Percentiles rank a stretch among this genome's conserved stretches.
Conservation (phyloP, 2,888 invertebrate genomes). For the Diachrysia chrysitis region DNA sequence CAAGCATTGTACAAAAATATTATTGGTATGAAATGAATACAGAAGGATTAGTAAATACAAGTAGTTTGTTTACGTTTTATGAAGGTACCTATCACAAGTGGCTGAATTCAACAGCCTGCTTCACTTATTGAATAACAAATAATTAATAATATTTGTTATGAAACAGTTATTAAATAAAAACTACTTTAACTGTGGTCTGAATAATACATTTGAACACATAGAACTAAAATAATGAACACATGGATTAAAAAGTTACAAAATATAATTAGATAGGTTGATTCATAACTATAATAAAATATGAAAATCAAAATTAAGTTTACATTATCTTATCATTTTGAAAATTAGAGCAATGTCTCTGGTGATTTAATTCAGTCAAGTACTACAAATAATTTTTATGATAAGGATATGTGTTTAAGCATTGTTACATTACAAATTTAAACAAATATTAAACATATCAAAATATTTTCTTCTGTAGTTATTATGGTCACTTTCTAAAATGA, state of each 20-base stretch:
- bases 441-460: background rate
- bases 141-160: background rate
- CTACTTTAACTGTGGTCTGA: too few species aligned
- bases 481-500: too few species aligned
- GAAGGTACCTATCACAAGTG: background rate
- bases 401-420: background rate
- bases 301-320: background rate
- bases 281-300: background rate
- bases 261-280: background rate
- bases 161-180: background rate
- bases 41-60: background rate
- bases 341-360: slow-evolving; percentile 1
- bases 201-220: too few species aligned
- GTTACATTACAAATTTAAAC: background rate
- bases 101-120: slow-evolving; percentile 4
- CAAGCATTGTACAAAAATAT: background rate
- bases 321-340: slow-evolving; percentile 1
- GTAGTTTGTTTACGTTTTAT: background rate
- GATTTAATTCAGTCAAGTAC: slow-evolving; percentile 1
- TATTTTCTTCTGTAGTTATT: background rate
- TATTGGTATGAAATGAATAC: background rate
- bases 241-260: too few species aligned
- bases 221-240: too few species aligned
- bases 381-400: slow-evolving; percentile 1
- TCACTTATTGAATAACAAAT: slow-evolving; percentile 2